Conservation (phyloP, 2,797 vertebrate species). For the Hypotaenidia okinawae region DNA sequence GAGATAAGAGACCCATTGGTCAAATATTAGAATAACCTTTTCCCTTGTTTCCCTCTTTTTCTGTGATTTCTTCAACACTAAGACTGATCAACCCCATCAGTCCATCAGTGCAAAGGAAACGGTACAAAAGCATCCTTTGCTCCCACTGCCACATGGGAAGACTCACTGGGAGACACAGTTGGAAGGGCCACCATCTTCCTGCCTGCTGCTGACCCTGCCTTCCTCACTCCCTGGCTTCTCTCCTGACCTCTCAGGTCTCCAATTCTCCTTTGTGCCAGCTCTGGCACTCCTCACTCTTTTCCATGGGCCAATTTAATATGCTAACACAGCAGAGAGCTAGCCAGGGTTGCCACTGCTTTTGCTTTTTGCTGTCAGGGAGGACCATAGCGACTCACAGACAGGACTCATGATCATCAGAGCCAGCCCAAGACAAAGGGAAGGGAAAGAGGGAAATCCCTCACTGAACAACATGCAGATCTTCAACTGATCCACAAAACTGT, state of each 20-base stretch:
- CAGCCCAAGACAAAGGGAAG: neutral
- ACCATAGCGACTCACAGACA: neutral
- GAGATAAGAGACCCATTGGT: neutral
- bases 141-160: neutral
- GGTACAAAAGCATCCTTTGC: accelerated
- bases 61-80: neutral
- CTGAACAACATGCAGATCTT: neutral
- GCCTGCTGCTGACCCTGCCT: accelerated
- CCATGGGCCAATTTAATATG: neutral
- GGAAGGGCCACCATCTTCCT: neutral
- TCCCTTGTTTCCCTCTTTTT: neutral
- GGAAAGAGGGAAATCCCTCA: neutral
- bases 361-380: neutral
- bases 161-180: neutral
- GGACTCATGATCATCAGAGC: neutral
- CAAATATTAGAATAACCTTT: neutral
- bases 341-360: neutral
- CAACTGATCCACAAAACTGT: neutral
- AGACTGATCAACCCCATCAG: accelerated
- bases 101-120: neutral
- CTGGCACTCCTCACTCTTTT: neutral
- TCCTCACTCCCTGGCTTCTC: neutral
- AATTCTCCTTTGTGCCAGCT: neutral
- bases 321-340: neutral
- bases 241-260: neutral